Base-by-base conservation (phyloP, 2,113 vertebrate genomes). In the Onychostruthus taczanowskii region DNA sequence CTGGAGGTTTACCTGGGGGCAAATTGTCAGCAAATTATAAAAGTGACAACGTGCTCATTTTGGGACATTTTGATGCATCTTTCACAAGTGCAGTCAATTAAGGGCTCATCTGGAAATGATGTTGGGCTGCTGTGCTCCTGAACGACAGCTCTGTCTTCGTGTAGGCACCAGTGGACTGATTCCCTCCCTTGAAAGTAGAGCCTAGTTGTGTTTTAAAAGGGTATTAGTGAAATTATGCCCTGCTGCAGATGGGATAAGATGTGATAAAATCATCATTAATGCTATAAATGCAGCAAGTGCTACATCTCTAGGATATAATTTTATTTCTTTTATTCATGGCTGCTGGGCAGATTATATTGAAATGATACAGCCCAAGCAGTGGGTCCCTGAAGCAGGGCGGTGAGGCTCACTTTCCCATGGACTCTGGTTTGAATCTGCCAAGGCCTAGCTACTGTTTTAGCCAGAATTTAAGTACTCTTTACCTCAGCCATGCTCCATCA, bases 41-140 rank as follows among this genome's bases (percentile, higher is more conserved):
- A 77, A 94, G 77, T 13, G 37, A 17, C 44, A 61, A 26, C 0
- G 0, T 92, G 83, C 47, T 95, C 47, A 63, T 96, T 95, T 96
- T 87, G 84, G 81, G 87, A 90, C 55, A 28, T 88, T 95, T 93
- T 94, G 62, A 74, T 64, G 63, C 67, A 82, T 90, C 73, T 95
- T 58, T 85, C 74, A 52, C 50, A 90, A 92, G 47, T 28, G 69
- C 55, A 94, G 66, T 81, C 92, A 93, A 76, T 96, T 95, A 94
- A 88, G 89, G 92, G 56, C 70, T 67, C 31, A 59, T 70, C 85
- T 94, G 87, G 68, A 66, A 90, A 93, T 62, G 27, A 11, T 7
- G 13, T 53, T 87, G 23, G 41, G 37, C 77, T 96, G 72, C 82
- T 63, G 28, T 53, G 72, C 50, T 88, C 74, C 69, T 63, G 27